These are phyloP conservation scores for Hemichromis elongatus DNA, from an alignment of 2,113 vertebrate genomes.

Conservation along the genomic window DNA sequence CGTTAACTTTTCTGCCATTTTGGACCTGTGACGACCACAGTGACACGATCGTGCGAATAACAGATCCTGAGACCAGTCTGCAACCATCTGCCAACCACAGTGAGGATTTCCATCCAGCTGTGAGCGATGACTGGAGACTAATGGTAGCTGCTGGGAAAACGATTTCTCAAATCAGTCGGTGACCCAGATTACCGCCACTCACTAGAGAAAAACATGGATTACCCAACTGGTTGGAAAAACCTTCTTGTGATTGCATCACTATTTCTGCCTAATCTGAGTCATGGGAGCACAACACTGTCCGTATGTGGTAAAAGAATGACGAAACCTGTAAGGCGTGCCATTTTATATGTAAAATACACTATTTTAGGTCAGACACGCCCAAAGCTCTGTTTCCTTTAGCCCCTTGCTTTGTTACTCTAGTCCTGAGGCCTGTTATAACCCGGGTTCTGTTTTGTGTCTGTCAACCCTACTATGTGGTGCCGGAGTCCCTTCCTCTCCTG, in stretches of 20 bases:
- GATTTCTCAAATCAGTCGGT: neutral
- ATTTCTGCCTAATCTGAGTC: neutral
- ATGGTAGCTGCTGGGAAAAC: neutral
- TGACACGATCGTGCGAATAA: neutral
- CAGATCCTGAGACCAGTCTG: neutral
- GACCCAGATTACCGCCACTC: neutral
- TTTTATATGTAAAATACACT: neutral
- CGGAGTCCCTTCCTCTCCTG: constrained; percentile 89
- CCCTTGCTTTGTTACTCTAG: neutral
- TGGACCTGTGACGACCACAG: no score
- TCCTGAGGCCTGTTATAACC: neutral
- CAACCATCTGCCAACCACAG: neutral
- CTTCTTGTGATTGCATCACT: neutral
- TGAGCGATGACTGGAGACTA: fast-evolving
- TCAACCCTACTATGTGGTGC: constrained; percentile 84
- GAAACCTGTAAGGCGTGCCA: neutral
- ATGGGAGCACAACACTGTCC: neutral
- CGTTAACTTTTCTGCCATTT: neutral
- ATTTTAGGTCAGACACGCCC: neutral
- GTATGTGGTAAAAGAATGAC: neutral
- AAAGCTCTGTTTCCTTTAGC: neutral
- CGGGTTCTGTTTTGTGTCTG: no score
- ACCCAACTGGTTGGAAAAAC: fast-evolving
- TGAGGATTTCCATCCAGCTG: neutral
- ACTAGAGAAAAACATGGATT: neutral